Evolutionary conservation across 2,113 vertebrate species (phyloP).

Genomic region (Ivindomyrus marchei): DNA sequence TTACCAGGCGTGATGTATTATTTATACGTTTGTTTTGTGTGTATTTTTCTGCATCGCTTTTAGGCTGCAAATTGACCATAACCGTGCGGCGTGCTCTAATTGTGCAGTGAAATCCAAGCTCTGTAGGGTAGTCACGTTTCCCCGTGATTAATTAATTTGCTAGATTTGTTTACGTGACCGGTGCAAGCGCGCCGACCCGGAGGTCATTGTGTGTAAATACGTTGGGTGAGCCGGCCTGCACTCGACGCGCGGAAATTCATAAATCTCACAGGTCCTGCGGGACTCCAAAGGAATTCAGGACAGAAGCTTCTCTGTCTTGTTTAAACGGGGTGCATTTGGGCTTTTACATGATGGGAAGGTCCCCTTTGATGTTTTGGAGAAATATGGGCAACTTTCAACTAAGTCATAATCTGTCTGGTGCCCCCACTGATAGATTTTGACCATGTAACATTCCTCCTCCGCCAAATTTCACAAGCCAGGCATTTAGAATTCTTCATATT

Average conservation of each 20-base stretch:
- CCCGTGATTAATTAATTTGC: constrained; percentile 6
- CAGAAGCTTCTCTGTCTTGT: not conserved
- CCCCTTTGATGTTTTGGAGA: not conserved
- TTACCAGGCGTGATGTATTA: not conserved
- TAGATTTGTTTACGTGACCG: constrained; percentile 5
- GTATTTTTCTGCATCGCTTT: not conserved
- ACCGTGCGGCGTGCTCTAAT: not conserved
- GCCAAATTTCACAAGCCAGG: not conserved
- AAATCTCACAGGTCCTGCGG: not conserved
- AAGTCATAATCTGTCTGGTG: not conserved
- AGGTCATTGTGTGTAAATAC: constrained; percentile 3
- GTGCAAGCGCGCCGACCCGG: not conserved
- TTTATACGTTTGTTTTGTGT: not conserved
- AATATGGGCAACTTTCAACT: not conserved
- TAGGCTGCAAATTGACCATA: not conserved
- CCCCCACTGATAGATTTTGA: not conserved
- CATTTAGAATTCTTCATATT: not conserved
- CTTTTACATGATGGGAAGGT: not conserved
- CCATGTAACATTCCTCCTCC: not conserved
- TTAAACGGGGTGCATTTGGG: not conserved
- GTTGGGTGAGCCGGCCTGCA: not conserved
- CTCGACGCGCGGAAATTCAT: not conserved
- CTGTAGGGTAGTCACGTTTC: not conserved
- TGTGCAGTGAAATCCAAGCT: not conserved
- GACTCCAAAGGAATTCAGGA: not conserved